phyloP scores from a whole-genome alignment of 2,888 invertebrate species.

The Conomelus anceps region DNA sequence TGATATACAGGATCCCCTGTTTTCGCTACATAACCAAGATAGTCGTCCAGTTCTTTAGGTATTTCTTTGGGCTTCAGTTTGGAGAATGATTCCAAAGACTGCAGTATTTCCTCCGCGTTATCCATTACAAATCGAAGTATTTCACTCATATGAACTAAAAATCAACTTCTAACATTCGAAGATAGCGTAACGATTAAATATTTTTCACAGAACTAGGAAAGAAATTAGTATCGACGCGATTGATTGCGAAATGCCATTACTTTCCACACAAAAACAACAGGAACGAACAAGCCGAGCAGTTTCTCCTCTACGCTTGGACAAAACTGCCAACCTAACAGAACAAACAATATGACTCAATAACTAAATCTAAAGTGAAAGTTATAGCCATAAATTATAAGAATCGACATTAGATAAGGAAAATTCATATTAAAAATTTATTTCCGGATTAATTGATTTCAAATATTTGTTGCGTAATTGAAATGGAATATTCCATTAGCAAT shows the following conservation, averaged over 20 bases:
- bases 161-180: not conserved
- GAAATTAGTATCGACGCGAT: not conserved
- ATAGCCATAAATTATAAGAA: too few species aligned
- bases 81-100: constrained; percentile 75
- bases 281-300: not conserved
- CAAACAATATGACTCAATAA: too few species aligned
- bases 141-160: not conserved
- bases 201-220: not conserved
- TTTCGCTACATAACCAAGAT: constrained; percentile 81
- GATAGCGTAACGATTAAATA: not conserved
- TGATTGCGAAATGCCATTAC: not conserved
- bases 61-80: constrained; percentile 74
- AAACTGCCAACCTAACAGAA: not conserved
- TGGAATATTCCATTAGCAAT: not conserved
- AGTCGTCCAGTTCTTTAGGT: constrained; percentile 82
- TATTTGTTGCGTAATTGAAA: too few species aligned
- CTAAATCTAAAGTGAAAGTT: too few species aligned
- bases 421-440: too few species aligned
- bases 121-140: constrained; percentile 53
- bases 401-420: too few species aligned
- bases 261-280: not conserved
- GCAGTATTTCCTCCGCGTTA: constrained; percentile 77
- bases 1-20: constrained; percentile 92
- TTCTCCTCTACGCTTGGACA: not conserved
- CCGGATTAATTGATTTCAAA: too few species aligned